Evolutionary conservation across 2,888 invertebrate species (phyloP), one percentile per base, ranked within the genome.

Genomic region (Iphiclides podalirius): DNA sequence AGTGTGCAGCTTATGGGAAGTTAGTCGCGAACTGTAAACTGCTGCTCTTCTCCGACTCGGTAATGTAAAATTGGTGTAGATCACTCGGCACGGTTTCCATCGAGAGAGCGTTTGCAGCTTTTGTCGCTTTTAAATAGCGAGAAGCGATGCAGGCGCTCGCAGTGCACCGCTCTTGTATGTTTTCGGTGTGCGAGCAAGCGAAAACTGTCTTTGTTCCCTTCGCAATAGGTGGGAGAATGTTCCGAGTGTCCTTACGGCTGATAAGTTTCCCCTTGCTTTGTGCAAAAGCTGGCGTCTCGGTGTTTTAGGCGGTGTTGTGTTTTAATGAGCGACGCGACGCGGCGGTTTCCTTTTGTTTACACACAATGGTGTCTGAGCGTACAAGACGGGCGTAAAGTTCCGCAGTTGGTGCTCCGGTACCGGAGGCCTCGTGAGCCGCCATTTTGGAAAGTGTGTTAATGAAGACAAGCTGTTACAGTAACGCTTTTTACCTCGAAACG

Each of bases 331-430:
- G 60, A 53, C 60, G 66, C 60, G 61, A 55, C 61, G 58, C 57
- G 48, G 47, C 38, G 41, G 47, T 48, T 49, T 53, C 67, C 61
- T 43, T 66, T 77, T 80, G 76, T 79, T 70, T 66, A 56, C 46
- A 52, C 61, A 77, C 78, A 76, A 79, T 78, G 60, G 63, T 58
- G 72, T 68, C 68, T 71, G 66, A 57, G 69, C 67, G 51, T 52
- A 57, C 57, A 40, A 47, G 43, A 51, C 54, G 57, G 46, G 59
- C 61, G 62, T 58, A n/a, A 71, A 70, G 70, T 75, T 71, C 60
- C 59, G 60, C 60, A 66, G 66, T 70, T 65, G 67, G 65, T 64
- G 61, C 63, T 58, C 65, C 58, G 60, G 65, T 66, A 56, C 55
- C 49, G 40, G 54, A 54, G 57, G 61, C 59, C 59, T 60, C 58